Evolutionary conservation across 2,797 vertebrate genomes (phyloP), one percentile per base, ranked within the genome.

Genomic region (Anomalospiza imberbis): DNA sequence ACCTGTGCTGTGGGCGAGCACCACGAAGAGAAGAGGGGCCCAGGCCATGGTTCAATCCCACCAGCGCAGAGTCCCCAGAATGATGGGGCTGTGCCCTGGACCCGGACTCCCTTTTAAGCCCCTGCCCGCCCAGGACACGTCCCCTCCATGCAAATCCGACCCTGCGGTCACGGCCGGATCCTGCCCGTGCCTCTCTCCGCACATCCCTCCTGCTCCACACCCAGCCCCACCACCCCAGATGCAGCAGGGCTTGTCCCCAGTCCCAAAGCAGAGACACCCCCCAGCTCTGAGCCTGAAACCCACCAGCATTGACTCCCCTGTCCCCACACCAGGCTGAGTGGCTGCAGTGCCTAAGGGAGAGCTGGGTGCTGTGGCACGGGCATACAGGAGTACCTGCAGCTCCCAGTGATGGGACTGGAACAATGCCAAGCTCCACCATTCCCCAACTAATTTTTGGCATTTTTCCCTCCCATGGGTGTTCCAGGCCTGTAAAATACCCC

Each of bases 1-100:
- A 91, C 93, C 81, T 91, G 89, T 60, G 57, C 19, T 29, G 11
- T 90, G 65, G 44, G 36, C 65, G 54, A 92, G 87, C 83, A 91
- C 70, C 19, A 18, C 67, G 26, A 93, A 16, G 82, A 93, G 68
- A 31, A 91, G 76, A 71, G 68, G 77, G 10, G 36, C 68, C 47
- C 79, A 93, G 68, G 79, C 79, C 80, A 88, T 91, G 85, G 44
- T 8, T 7, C 7, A 5, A 28, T 76, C 24, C 65, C 60, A 91
- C 38, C 24, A 67, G 62, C 47, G 55, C 53, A 8, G 26, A 0
- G 57, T 84, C 74, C 77, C 29, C 67, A 65, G 40, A 14, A 15
- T 17, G 32, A 60, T 65, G 72, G 67, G 29, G 51, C 67, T 83
- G 34, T 74, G 38, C 32, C 0, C 0, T n/a, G 21, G 38, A 78